Base-by-base conservation (phyloP, 2,888 invertebrate genomes). In the Ophion costatus region DNA sequence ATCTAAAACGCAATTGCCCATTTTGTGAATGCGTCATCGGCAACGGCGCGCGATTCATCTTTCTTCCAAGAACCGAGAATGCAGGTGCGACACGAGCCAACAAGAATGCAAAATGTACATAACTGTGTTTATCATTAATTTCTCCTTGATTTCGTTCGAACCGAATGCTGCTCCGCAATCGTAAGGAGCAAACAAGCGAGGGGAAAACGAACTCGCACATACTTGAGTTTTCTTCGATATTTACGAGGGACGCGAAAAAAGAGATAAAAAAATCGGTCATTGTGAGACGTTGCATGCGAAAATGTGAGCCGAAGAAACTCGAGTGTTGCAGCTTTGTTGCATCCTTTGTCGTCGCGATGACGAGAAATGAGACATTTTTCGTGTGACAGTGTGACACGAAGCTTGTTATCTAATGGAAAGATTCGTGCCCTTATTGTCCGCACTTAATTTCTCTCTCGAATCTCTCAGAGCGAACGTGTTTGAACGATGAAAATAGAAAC, bases 1-100 rank as follows among this genome's bases (percentile, higher is more conserved):
- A 90, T 91, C 91, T 92, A 91, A 84, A 91, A 90, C 86, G 84
- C 80, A 90, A 88, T 86, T 69, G 82, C 86, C 84, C 45, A 87
- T 78, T 78, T 86, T 85, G 75, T 87, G 17, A 59, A 42, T 67
- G 66, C 59, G 14, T 63, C 66, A 45, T 66, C 56, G 56, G n/a
- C 76, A 66, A 38, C 7, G 51, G 59, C 24, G 61, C 59, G 9
- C 1, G 11, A 11, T 70, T 70, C 14, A 2, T 70, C 56, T 70
- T 2, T 56, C 70, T 1, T 56, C 33, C 3, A 24, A 67, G 33
- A 82, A 80, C 14, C 24, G 73, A 51, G 56, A 42, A 9, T 17
- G 24, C 33, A 67, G 14, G 45, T 45, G 45, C 45, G 45, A 45
- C 10, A 42, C 42, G 14, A 61, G 14, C 22, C 24, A 61, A 17